Percentiles rank a stretch among this genome's conserved stretches.
phyloP scores from a whole-genome alignment of 1,140 invertebrate species.

The honey bee (Apis mellifera) region Amel_HAv3.1 CM009936.2:8063501-8064000 shows the following conservation, averaged over 20 bases:
- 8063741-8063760: neutral
- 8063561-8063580: slow-evolving; percentile 31
- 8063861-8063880: neutral
- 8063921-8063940: neutral
- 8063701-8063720: slow-evolving; percentile 52
- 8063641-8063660: slow-evolving; percentile 70
- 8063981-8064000: slow-evolving; percentile 16
- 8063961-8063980: neutral
- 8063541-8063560: slow-evolving; percentile 56
- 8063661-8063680: slow-evolving; percentile 70
- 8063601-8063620: slow-evolving; percentile 61
- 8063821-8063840: neutral
- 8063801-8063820: neutral
- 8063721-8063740: neutral
- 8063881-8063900: slow-evolving; percentile 42
- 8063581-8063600: slow-evolving; percentile 59
- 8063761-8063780: neutral
- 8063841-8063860: slow-evolving; percentile 8
- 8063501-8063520: slow-evolving; percentile 51
- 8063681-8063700: slow-evolving; percentile 73
- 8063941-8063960: neutral
- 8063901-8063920: neutral
- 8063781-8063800: neutral
- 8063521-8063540: slow-evolving; percentile 58
- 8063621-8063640: slow-evolving; percentile 62